These are phyloP conservation scores for Perizoma affinitatum DNA, from an alignment of 2,888 invertebrate genomes.

Conservation along the genomic window DNA sequence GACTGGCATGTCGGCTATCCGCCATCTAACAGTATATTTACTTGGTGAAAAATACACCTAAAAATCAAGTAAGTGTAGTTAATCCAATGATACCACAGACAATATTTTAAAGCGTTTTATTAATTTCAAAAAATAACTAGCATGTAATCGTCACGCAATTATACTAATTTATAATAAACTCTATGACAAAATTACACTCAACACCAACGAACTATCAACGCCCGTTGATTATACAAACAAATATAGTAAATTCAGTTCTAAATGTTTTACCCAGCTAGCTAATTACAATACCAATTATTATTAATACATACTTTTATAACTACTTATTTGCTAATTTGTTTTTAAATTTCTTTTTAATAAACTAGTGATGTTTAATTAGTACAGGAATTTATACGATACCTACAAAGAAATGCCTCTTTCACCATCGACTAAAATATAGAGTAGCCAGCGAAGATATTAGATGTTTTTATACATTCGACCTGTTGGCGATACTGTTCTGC, in stretches of 20 bases:
- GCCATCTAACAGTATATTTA: no score
- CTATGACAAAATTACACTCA: conserved; percentile 77
- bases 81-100: conserved; percentile 3
- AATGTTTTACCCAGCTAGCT: conserved; percentile 63
- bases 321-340: conserved; percentile 72
- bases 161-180: conserved; percentile 70
- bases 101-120: conserved; percentile 76
- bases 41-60: no score
- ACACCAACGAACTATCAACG: conserved; percentile 53
- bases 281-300: conserved; percentile 65
- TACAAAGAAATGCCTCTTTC: neutral
- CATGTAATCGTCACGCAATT: conserved; percentile 78
- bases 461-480: no score
- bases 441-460: no score
- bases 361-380: conserved; percentile 49
- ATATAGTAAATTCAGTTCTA: conserved; percentile 68
- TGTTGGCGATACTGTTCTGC: no score
- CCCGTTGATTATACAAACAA: conserved; percentile 57
- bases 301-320: conserved; percentile 59
- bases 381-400: conserved; percentile 36
- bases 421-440: no score
- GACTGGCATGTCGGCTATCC: no score
- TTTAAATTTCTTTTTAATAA: conserved; percentile 54
- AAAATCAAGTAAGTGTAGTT: no score
- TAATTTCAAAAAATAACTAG: conserved; percentile 81